These are phyloP conservation scores for Maniola jurtina DNA, from an alignment of 1,140 invertebrate species.

Conservation along the genomic window DNA sequence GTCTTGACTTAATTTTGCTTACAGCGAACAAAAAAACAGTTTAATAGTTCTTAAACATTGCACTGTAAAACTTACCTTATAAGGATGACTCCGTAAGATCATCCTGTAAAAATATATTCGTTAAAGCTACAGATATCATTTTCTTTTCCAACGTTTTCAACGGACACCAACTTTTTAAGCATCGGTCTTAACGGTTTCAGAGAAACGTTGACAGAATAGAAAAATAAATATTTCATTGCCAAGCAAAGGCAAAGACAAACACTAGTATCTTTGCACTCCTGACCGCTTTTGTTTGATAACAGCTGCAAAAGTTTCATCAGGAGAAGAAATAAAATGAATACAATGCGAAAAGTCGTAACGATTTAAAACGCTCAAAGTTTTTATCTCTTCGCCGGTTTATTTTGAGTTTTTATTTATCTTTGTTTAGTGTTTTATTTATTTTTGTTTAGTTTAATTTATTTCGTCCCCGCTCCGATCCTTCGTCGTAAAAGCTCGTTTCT, in stretches of 20 bases:
- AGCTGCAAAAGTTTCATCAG: conserved; percentile 15
- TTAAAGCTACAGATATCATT: no score
- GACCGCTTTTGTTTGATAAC: conserved; percentile 17
- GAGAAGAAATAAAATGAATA: conserved; percentile 15
- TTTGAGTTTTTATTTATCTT: conserved; percentile 17
- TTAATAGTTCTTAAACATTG: no score
- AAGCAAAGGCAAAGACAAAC: conserved; percentile 4
- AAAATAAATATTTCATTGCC: conserved; percentile 5
- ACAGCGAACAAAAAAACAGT: no score
- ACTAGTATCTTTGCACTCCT: conserved; percentile 11
- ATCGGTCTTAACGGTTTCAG: no score
- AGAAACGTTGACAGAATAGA: no score
- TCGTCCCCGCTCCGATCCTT: conserved; percentile 2
- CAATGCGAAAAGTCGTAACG: conserved; percentile 18
- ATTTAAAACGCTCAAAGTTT: conserved; percentile 18
- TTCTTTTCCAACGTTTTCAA: no score
- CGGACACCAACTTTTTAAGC: no score
- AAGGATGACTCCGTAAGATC: no score
- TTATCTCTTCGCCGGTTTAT: conserved; percentile 13
- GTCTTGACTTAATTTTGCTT: no score
- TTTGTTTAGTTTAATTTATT: conserved; percentile 15
- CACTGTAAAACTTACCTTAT: no score
- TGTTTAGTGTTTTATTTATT: conserved; percentile 11
- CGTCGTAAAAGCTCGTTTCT: conserved; percentile 6
- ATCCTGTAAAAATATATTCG: no score